Evolutionary conservation across 2,113 vertebrate species (phyloP).

Genomic region (Hoplias malabaricus): DNA sequence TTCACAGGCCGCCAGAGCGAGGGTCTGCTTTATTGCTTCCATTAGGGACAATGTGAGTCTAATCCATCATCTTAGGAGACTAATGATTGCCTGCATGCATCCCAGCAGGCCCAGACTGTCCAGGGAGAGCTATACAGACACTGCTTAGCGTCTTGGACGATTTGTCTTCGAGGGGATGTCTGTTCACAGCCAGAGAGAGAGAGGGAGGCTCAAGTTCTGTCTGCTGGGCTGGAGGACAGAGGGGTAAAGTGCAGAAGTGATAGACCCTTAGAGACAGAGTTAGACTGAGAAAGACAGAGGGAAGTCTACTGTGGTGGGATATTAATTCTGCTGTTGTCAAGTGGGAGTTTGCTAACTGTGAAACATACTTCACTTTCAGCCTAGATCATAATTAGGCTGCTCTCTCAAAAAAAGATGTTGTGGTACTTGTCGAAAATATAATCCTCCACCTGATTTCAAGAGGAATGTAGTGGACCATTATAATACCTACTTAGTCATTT

Average conservation of each 20-base stretch:
- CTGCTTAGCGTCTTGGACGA: conserved; percentile 48
- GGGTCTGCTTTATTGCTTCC: conserved; percentile 56
- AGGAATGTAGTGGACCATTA: not conserved
- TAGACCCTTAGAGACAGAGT: conserved; percentile 29
- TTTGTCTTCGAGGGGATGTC: conserved; percentile 39
- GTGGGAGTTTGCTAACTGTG: conserved; percentile 4
- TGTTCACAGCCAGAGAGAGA: conserved; percentile 17
- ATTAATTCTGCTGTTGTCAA: conserved; percentile 18
- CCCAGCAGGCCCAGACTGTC: conserved; percentile 49
- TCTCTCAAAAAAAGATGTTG: not conserved
- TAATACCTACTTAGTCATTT: too few species aligned
- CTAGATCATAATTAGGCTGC: not conserved
- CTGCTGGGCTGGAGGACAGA: conserved; percentile 19
- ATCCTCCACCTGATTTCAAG: not conserved
- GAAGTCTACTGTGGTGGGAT: conserved; percentile 23
- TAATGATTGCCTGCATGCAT: conserved; percentile 56
- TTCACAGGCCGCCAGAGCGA: conserved; percentile 9
- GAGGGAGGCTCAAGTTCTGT: not conserved
- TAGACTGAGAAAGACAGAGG: conserved; percentile 21
- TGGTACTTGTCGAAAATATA: not conserved
- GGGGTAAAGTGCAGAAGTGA: conserved; percentile 11
- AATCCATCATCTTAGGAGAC: conserved; percentile 60
- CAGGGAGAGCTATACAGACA: conserved; percentile 44
- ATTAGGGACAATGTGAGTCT: conserved; percentile 55
- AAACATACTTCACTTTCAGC: conserved; percentile 8